Conservation (phyloP, 2,888 invertebrate species). For the Heliconius hortense region DNA sequence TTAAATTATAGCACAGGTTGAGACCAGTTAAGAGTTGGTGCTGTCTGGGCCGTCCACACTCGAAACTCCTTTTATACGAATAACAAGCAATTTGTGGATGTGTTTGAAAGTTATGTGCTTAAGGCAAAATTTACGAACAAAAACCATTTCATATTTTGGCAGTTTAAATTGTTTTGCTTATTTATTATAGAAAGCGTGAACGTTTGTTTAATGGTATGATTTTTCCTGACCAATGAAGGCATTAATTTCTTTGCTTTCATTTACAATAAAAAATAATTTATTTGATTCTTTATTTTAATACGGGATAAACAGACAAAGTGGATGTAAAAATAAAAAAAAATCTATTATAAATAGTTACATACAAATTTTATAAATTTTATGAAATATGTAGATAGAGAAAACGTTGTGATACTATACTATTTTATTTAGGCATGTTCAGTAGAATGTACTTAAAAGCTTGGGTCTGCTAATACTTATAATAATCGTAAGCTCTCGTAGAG, state of each 20-base stretch:
- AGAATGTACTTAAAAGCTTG: too few species aligned
- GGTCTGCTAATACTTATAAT: too few species aligned
- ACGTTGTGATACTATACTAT: too few species aligned
- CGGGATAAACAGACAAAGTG: neutral
- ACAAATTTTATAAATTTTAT: too few species aligned
- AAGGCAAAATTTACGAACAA: conserved; percentile 21
- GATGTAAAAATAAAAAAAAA: too few species aligned
- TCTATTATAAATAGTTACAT: too few species aligned
- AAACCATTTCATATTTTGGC: conserved; percentile 24
- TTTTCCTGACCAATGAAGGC: neutral
- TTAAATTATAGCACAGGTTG: conserved; percentile 34
- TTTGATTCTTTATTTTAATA: neutral
- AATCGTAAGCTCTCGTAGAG: too few species aligned
- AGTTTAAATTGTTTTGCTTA: conserved; percentile 27
- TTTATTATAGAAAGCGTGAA: neutral
- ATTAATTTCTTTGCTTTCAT: neutral
- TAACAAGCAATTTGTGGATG: conserved; percentile 36
- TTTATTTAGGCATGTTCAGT: too few species aligned
- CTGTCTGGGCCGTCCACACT: conserved; percentile 29
- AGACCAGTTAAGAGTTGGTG: conserved; percentile 22
- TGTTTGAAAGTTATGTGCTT: conserved; percentile 28
- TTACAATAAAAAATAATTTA: neutral
- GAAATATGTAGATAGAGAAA: too few species aligned
- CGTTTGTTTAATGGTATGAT: neutral
- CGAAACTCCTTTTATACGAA: conserved; percentile 32